Conservation (phyloP, 2,888 invertebrate species). For the Oscheius sp. region DNA sequence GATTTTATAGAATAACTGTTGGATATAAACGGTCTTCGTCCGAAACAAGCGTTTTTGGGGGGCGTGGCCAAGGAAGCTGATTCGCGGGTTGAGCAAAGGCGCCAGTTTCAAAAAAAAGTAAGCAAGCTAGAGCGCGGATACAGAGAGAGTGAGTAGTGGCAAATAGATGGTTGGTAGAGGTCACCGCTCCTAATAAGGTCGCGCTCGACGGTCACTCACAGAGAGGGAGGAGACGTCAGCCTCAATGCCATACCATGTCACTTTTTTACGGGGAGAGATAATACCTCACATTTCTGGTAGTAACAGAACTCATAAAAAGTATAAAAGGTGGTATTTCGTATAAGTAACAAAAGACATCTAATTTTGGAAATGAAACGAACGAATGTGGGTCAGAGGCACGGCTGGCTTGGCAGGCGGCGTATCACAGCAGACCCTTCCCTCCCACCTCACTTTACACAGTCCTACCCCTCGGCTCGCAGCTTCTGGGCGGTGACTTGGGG, state of each 20-base stretch:
- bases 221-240: not conserved
- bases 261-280: not conserved
- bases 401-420: constrained; percentile 34
- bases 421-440: constrained; percentile 32
- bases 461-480: constrained; percentile 23
- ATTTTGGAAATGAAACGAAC: constrained; percentile 1
- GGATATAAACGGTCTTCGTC: too few species aligned
- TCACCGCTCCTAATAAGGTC: constrained; percentile 27
- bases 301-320: too few species aligned
- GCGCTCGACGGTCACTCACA: constrained; percentile 25
- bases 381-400: constrained; percentile 35
- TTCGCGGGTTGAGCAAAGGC: constrained; percentile 26
- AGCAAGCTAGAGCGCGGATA: constrained; percentile 32
- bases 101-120: constrained; percentile 32
- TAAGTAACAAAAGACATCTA: not conserved
- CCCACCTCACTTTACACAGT: constrained; percentile 38
- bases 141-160: not conserved
- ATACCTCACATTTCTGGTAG: too few species aligned
- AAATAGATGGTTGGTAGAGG: not conserved
- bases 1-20: too few species aligned
- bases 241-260: constrained; percentile 1
- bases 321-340: too few species aligned
- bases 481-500: constrained; percentile 31
- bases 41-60: constrained; percentile 20
- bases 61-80: constrained; percentile 21